Base-by-base conservation (phyloP, 2,113 vertebrate species). In the Thalassoma bifasciatum region DNA sequence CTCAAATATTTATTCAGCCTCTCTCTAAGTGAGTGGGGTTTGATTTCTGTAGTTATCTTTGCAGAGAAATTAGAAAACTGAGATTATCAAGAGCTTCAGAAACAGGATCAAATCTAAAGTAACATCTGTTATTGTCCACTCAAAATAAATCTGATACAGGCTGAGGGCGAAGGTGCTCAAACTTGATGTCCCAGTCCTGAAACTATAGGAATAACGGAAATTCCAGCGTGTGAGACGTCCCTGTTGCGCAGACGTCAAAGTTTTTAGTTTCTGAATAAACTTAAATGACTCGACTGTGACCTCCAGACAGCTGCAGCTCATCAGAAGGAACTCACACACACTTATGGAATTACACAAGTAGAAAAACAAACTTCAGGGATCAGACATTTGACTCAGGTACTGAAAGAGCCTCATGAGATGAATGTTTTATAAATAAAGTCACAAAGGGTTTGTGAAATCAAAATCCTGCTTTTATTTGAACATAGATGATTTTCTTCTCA, bases 1-100 rank as follows among this genome's bases (percentile, higher is more conserved):
- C 69, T 83, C 77, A 91, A 87, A 89, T 82, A 92, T 90, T 91
- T 84, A 53, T 68, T 58, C 16, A 57, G 51, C 51, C 78, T 19
- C 68, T 58, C 16, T 11, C 59, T 50, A 16, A 64, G 63, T n/a
- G 59, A 67, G 8, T 2, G 19, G 69, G 50, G 17, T 36, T 40
- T 60, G 74, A 74, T 24, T 49, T 9, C 19, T 47, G 14, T 24
- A 10, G 16, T 50, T 38, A 30, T 38, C 58, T 69, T 49, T 69
- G 10, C 19, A 57, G 36, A 42, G 22, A 49, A 19, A 57, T 40
- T 8, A 63, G 71, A 26, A 24, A 21, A 37, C 40, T 38, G 13
- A 16, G 14, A 16, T 5, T 17, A 14, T 14, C 3, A 5, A 7
- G 44, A 46, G 44, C 44, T 46, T 19, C 8, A 17, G 6, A 46